Evolutionary conservation across 2,888 invertebrate genomes (phyloP), one percentile per base, ranked within the genome.

Genomic region (Acrobasis suavella): DNA sequence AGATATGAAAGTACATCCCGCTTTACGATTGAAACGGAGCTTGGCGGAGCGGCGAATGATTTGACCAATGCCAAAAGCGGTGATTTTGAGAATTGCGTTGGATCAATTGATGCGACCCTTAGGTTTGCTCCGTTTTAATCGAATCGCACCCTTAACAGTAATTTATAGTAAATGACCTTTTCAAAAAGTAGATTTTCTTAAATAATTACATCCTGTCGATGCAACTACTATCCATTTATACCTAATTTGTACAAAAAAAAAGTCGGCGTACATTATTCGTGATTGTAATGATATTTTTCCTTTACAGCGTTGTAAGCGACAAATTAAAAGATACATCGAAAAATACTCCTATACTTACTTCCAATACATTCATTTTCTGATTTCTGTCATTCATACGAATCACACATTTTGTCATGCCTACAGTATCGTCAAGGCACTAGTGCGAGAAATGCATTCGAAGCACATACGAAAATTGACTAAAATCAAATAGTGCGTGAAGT

Each of bases 341-440:
- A 32, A 65, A 72, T 72, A 75, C 71, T 80, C 81, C 78, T 79
- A 56, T 22, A 70, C 75, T 78, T 22, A 70, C 75, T 78, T 78
- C 80, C 79, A 67, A 79, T 67, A 82, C 76, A 81, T 77, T 80
- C 65, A 71, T 71, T 69, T 67, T 69, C 70, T 67, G 55, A 67
- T 67, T 70, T 69, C 64, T 63, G 58, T 69, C 69, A 69, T 69
- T 63, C 69, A 69, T 68, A 64, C 65, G 55, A 73, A 70, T 73
- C 76, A 80, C 77, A 79, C 77, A 80, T 80, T 52, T 51, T 73
- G 77, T 80, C 82, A 82, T 79, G 80, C 77, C 72, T 79, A 72
- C 66, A 69, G 63, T 67, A 66, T 67, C 61, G 61, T 63, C 68
- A 64, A 65, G 67, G 76, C 75, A 80, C 75, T 73, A 72, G 71